Conservation (phyloP, 2,888 invertebrate genomes). For the Pocota personata region DNA sequence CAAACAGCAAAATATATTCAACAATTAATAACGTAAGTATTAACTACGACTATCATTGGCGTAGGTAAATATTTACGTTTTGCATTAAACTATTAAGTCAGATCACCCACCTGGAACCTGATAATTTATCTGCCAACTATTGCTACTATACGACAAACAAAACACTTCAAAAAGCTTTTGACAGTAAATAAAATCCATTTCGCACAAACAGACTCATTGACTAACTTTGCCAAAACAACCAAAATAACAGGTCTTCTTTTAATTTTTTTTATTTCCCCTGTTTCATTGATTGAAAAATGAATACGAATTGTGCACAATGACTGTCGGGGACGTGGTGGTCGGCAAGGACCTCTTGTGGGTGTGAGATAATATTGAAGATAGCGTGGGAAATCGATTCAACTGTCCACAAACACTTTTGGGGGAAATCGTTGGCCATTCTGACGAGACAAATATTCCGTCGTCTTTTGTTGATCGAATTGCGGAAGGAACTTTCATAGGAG, state of each 20-base stretch:
- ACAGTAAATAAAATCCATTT: conserved; percentile 32
- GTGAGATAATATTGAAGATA: conserved; percentile 9
- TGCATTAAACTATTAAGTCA: not conserved
- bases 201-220: conserved; percentile 49
- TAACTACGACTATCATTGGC: too few relatives aligned
- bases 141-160: not conserved
- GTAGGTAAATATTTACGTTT: conserved; percentile 2
- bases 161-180: conserved; percentile 23
- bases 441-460: conserved; percentile 43
- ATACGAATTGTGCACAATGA: not conserved
- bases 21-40: too few relatives aligned
- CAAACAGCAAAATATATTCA: too few relatives aligned
- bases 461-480: conserved; percentile 50
- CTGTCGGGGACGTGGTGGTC: not conserved
- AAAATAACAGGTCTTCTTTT: not conserved
- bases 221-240: not conserved
- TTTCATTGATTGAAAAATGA: conserved; percentile 20
- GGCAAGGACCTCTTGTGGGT: not conserved
- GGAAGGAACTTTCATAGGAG: conserved; percentile 50
- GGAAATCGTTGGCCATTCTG: conserved; percentile 43
- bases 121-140: not conserved
- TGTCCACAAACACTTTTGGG: not conserved
- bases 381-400: conserved; percentile 26
- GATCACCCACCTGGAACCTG: not conserved
- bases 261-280: not conserved